A percentile compares a stretch with the other conserved stretches of the same genome.
phyloP scores from a whole-genome alignment of 1,140 invertebrate genomes.

The Lethrus apterus region DNA sequence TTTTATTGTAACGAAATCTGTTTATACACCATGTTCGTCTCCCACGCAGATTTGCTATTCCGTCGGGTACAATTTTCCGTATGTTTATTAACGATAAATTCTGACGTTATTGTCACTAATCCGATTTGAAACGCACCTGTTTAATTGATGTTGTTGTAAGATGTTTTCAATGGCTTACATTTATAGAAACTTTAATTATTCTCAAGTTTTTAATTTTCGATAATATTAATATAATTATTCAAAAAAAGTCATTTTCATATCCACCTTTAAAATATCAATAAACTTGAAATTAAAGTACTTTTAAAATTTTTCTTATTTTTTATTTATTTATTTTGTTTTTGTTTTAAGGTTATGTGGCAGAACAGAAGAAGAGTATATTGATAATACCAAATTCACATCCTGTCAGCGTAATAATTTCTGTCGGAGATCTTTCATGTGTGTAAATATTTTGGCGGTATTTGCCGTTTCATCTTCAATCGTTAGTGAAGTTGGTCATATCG shows the following conservation, averaged over 20 bases:
- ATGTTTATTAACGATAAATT: constrained; percentile 7
- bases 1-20: constrained; percentile 17
- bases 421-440: too few relatives aligned
- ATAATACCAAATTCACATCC: too few relatives aligned
- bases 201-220: too few relatives aligned
- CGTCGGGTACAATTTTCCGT: constrained; percentile 1
- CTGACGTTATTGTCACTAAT: constrained; percentile 12
- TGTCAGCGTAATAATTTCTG: too few relatives aligned
- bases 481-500: too few relatives aligned
- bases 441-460: too few relatives aligned
- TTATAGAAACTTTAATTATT: too few relatives aligned
- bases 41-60: constrained; percentile 29
- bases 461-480: too few relatives aligned
- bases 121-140: constrained; percentile 13
- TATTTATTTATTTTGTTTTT: constrained; percentile 4
- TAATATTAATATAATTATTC: too few relatives aligned
- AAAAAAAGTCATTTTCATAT: neutral
- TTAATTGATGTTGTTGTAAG: constrained; percentile 13
- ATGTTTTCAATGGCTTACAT: too few relatives aligned
- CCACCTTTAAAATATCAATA: neutral
- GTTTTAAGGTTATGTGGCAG: constrained; percentile 12
- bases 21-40: constrained; percentile 24
- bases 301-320: constrained; percentile 4
- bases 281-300: neutral
- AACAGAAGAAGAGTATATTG: constrained; percentile 15